Percentiles rank a stretch among this genome's conserved stretches.
These are phyloP conservation scores for Hexactinellida sp. DNA, from an alignment of 37 sponge, comb jelly and placozoan genomes.

Conservation along the genomic window DNA sequence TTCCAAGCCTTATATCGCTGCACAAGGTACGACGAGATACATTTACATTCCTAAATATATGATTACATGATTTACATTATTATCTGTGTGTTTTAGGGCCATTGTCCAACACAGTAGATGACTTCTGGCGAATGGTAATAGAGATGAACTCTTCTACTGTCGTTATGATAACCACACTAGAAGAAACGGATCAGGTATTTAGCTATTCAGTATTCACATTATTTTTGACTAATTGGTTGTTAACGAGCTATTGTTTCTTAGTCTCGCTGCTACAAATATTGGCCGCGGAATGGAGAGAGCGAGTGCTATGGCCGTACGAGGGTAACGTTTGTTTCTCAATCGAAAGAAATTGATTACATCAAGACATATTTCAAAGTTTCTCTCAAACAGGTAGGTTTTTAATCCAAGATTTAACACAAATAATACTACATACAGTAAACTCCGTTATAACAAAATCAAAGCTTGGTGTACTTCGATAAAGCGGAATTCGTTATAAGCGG, in stretches of 20 bases:
- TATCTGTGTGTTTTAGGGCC: background rate
- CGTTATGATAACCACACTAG: background rate
- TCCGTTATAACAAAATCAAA: no score
- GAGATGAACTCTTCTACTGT: background rate
- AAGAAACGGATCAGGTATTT: background rate
- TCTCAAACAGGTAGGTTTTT: background rate
- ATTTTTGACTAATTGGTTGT: background rate
- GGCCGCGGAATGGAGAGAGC: background rate
- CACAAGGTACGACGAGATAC: background rate
- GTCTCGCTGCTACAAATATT: background rate
- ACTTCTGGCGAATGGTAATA: constrained; percentile 8
- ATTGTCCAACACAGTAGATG: background rate
- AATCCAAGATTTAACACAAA: background rate
- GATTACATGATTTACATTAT: background rate
- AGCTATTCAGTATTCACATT: no score
- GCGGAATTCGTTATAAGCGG: no score
- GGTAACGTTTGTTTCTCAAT: background rate
- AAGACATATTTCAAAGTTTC: constrained; percentile 8
- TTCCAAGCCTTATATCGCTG: background rate
- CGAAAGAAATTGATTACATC: background rate
- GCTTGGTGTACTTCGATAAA: no score
- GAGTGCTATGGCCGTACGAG: background rate
- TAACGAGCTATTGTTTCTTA: background rate
- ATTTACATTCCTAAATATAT: no score
- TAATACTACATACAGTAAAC: no score